phyloP scores from a whole-genome alignment of 2,797 vertebrate genomes.

The Megalops cyprinoides region DNA sequence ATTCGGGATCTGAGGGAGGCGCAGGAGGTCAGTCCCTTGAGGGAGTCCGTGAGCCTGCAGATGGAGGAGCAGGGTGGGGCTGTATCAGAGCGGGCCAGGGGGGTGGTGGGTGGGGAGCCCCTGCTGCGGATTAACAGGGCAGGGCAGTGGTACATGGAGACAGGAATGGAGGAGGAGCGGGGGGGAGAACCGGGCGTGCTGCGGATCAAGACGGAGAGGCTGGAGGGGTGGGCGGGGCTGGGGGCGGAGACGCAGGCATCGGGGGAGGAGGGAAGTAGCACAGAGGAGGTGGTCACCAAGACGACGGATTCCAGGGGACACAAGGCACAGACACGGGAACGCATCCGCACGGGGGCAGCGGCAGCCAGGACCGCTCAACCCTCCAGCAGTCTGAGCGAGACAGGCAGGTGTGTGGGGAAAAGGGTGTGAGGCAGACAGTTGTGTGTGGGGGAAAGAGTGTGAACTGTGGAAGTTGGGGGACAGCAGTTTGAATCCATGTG shows the following conservation, averaged over 20 bases:
- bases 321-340: constrained; percentile 79
- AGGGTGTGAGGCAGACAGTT: no score
- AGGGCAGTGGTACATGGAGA: constrained; percentile 96
- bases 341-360: constrained; percentile 71
- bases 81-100: constrained; percentile 68
- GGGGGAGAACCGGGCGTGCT: constrained; percentile 77
- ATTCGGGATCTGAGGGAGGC: constrained; percentile 73
- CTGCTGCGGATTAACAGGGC: constrained; percentile 92
- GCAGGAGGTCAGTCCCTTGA: constrained; percentile 82
- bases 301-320: constrained; percentile 92
- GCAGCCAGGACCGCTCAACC: constrained; percentile 83
- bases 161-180: constrained; percentile 69
- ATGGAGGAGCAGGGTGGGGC: constrained; percentile 84
- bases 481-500: no score
- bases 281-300: constrained; percentile 87
- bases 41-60: constrained; percentile 88
- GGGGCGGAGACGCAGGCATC: constrained; percentile 85
- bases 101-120: constrained; percentile 82
- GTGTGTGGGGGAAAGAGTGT: no score
- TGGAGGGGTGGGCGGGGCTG: constrained; percentile 92
- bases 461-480: no score
- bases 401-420: constrained; percentile 92
- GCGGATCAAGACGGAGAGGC: constrained; percentile 89
- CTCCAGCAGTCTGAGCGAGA: constrained; percentile 88
- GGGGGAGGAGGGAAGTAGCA: constrained; percentile 84